phyloP scores from a whole-genome alignment of 2,888 invertebrate genomes.

The Hyposoter didymator region DNA sequence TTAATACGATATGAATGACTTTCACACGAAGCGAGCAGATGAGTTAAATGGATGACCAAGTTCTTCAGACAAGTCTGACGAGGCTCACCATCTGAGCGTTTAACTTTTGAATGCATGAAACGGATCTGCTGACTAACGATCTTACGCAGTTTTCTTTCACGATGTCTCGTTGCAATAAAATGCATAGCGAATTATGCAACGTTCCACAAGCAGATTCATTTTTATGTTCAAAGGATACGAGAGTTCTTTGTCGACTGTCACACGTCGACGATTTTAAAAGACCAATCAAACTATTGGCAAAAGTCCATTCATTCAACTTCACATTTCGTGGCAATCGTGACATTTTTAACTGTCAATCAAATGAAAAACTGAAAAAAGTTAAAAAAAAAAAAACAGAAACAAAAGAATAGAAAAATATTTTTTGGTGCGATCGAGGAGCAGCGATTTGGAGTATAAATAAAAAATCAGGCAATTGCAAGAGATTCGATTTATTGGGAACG shows the following conservation, averaged over 20 bases:
- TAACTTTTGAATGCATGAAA: slow-evolving; percentile 26
- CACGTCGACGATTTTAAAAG: not conserved
- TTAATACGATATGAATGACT: slow-evolving; percentile 21
- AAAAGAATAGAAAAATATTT: not conserved
- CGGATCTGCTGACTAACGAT: slow-evolving; percentile 47
- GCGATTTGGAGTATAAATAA: not conserved
- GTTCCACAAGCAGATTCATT: not conserved
- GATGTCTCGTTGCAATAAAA: slow-evolving; percentile 9
- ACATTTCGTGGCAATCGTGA: not conserved
- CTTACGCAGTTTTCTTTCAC: slow-evolving; percentile 48
- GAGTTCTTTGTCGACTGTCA: not conserved
- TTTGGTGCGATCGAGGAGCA: not conserved
- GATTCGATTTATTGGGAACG: slow-evolving; percentile 51
- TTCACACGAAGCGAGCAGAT: slow-evolving; percentile 16
- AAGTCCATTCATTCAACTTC: not conserved
- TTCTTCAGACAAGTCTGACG: slow-evolving; percentile 45
- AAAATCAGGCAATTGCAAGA: slow-evolving; percentile 33
- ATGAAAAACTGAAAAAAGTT: not conserved
- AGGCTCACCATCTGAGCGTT: slow-evolving; percentile 21
- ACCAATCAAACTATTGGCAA: not conserved
- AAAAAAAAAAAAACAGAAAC: not conserved
- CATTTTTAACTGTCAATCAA: not conserved
- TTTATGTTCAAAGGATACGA: not conserved
- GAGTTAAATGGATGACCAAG: slow-evolving; percentile 54
- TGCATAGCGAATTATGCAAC: slow-evolving; percentile 10